Evolutionary conservation across 2,888 invertebrate species (phyloP), one percentile per base, ranked within the genome.

Genomic region (Mesorhabditis belari): DNA sequence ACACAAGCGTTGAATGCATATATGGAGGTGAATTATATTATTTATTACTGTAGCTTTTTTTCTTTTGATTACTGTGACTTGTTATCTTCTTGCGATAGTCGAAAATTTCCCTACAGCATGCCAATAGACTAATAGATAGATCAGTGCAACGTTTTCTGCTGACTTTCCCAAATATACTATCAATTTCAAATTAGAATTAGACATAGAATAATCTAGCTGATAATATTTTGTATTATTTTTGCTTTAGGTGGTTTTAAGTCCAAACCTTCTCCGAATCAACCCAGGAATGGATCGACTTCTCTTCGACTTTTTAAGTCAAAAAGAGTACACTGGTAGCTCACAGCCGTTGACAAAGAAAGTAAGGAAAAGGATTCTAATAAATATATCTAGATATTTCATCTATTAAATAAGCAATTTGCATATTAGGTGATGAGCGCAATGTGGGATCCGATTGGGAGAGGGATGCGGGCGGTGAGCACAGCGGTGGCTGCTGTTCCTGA

Each of bases 401-500:
- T 35, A 35, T 35, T 17, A n/a, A 35, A 35, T 17, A 35, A 35
- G 12, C n/a, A 35, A 17, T 44, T 23, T 4, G 0, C 17, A 17
- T 49, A 60, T 55, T 57, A 75, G 71, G 80, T 85, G 78, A 83
- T 83, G 77, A 87, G 87, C 23, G 82, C 90, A 51, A 88, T 90
- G 69, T 75, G 78, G 55, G 89, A 89, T 78, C 91, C 92, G 0
- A 83, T 93, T 63, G 88, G 88, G 77, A 88, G 87, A 4, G 90
- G 91, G 0, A 90, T 91, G 85, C 88, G 89, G 77, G 88, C 83
- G 24, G 85, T 88, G 24, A 86, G 87, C 2, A 86, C 86, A 73
- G 87, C 89, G 0, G 88, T 93, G 27, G 89, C 90, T 82, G 88
- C 89, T 57, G 89, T 91, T 86, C 92, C 92, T 0, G 92, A 92